A percentile compares a stretch with the other conserved stretches of the same genome.
Conservation (phyloP, 2,888 invertebrate genomes). For the Branchinecta sandiegonensis region DNA sequence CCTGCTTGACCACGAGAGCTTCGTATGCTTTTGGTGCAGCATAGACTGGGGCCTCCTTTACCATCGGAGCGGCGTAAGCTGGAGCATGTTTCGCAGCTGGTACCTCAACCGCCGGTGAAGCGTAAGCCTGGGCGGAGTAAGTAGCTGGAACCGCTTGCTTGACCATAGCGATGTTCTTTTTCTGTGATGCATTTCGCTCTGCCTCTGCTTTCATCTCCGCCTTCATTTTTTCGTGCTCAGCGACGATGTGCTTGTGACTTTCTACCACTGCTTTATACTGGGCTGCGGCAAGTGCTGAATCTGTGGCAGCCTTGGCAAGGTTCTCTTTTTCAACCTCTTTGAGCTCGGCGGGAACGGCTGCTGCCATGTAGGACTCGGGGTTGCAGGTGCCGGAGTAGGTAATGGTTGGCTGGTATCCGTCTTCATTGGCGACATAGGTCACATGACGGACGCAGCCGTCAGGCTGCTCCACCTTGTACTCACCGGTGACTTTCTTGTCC, state of each 20-base stretch:
- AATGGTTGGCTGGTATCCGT: neutral
- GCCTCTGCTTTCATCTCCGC: neutral
- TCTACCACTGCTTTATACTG: neutral
- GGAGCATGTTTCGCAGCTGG: too few relatives aligned
- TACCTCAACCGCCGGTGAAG: too few relatives aligned
- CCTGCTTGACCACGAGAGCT: too few relatives aligned
- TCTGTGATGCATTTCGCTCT: neutral
- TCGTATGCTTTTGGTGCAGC: too few relatives aligned
- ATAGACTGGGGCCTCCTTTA: too few relatives aligned
- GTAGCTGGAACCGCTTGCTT: too few relatives aligned
- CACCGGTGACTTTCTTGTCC: conserved; percentile 12
- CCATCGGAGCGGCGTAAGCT: too few relatives aligned
- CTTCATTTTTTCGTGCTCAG: conserved; percentile 8
- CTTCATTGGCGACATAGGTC: neutral
- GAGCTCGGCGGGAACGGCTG: neutral
- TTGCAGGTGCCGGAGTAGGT: neutral
- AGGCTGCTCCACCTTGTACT: neutral
- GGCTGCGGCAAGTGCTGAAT: neutral
- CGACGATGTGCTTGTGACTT: neutral
- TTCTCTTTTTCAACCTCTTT: neutral
- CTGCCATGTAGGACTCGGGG: neutral
- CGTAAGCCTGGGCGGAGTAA: too few relatives aligned
- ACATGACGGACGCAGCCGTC: neutral
- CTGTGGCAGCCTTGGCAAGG: neutral
- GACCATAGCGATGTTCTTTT: too few relatives aligned